phyloP scores from a whole-genome alignment of 2,888 invertebrate genomes.

The Harpalus rufipes region DNA sequence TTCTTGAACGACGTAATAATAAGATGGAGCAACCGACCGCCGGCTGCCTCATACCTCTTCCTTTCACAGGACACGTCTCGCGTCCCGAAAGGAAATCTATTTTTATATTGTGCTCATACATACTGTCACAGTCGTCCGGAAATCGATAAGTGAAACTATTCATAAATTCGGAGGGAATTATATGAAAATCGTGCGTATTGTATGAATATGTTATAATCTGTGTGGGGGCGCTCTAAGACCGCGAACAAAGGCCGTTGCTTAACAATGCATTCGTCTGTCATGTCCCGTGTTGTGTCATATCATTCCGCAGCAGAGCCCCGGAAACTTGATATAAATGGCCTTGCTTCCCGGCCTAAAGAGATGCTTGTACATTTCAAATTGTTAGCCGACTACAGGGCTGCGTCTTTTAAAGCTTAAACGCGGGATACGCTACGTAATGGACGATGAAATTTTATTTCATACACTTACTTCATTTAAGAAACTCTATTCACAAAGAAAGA shows the following conservation, averaged over 20 bases:
- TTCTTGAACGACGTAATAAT: constrained; percentile 39
- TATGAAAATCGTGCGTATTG: constrained; percentile 50
- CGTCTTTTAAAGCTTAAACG: neutral
- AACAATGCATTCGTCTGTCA: constrained; percentile 48
- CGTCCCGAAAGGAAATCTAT: constrained; percentile 46
- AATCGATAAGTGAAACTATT: constrained; percentile 60
- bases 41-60: neutral
- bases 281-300: constrained; percentile 38
- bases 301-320: constrained; percentile 9
- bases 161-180: constrained; percentile 52
- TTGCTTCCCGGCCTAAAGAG: constrained; percentile 16
- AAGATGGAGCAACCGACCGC: neutral
- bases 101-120: constrained; percentile 54
- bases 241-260: constrained; percentile 37
- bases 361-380: constrained; percentile 31
- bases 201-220: constrained; percentile 49
- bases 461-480: constrained; percentile 21
- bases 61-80: constrained; percentile 25
- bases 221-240: constrained; percentile 19
- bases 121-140: constrained; percentile 31
- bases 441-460: constrained; percentile 26
- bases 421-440: neutral
- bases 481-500: neutral
- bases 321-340: constrained; percentile 44
- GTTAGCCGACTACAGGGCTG: neutral